phyloP scores from a whole-genome alignment of 1,140 invertebrate species.

The Drosophila malerkotliana region DNA sequence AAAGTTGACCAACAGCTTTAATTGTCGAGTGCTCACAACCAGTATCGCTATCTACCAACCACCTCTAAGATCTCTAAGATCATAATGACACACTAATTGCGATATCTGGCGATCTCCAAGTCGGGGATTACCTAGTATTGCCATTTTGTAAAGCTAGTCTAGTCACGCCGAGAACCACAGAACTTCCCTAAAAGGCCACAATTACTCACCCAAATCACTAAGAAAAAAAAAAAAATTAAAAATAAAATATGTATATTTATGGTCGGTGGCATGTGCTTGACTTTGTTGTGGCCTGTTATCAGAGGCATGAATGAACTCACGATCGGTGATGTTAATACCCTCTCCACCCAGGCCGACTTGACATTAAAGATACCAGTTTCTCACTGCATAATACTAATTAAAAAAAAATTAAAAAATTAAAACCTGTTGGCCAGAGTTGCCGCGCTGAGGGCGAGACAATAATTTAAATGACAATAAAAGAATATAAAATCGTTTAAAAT shows the following conservation, averaged over 20 bases:
- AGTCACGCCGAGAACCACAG: slow-evolving; percentile 23
- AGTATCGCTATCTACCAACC: slow-evolving; percentile 26
- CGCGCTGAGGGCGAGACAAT: not conserved
- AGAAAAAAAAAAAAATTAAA: not conserved
- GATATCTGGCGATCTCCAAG: slow-evolving; percentile 31
- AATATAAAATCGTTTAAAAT: slow-evolving; percentile 78
- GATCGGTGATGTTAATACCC: slow-evolving; percentile 77
- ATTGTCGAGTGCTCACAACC: slow-evolving; percentile 27
- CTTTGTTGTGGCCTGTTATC: slow-evolving; percentile 53
- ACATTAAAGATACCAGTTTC: slow-evolving; percentile 63
- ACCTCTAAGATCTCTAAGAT: too few relatives aligned
- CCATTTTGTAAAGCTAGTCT: slow-evolving; percentile 23
- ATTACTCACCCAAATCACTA: slow-evolving; percentile 14
- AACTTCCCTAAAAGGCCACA: slow-evolving; percentile 35
- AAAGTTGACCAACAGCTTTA: slow-evolving; percentile 26
- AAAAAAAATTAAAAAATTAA: slow-evolving; percentile 38
- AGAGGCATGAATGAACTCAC: slow-evolving; percentile 75
- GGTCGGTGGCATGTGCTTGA: slow-evolving; percentile 2
- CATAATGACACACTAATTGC: slow-evolving; percentile 60
- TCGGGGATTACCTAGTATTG: not conserved
- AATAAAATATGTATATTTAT: not conserved
- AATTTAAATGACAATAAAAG: slow-evolving; percentile 72
- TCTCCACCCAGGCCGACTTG: slow-evolving; percentile 64
- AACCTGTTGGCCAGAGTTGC: slow-evolving; percentile 64
- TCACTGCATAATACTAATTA: slow-evolving; percentile 60